A percentile compares a stretch with the other conserved stretches of the same genome.
Conservation (phyloP, 2,888 invertebrate species). For the Leptinotarsa haldemani region DNA sequence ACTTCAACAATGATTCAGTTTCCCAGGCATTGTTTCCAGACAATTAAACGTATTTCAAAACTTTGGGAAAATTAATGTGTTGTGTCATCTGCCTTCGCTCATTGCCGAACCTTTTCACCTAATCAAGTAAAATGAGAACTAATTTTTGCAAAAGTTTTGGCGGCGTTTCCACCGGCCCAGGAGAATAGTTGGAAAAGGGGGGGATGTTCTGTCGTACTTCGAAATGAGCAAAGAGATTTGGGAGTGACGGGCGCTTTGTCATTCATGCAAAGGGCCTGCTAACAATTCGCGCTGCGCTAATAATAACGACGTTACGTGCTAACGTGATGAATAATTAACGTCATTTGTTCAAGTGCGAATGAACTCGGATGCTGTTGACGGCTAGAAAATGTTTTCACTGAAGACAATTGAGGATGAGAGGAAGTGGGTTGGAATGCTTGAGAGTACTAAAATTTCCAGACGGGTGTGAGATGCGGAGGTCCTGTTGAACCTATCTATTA, state of each 20-base stretch:
- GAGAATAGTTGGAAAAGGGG: constrained; percentile 5
- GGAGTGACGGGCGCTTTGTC: constrained; percentile 50
- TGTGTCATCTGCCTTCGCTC: neutral
- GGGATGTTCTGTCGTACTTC: neutral
- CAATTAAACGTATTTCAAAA: neutral
- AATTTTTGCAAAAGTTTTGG: neutral
- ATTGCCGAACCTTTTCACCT: neutral
- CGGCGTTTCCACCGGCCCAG: neutral
- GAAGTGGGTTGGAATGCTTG: neutral
- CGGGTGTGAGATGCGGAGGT: too few relatives aligned
- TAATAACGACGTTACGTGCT: constrained; percentile 57
- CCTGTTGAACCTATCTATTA: too few relatives aligned
- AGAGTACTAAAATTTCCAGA: neutral
- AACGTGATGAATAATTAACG: constrained; percentile 61
- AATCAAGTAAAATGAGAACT: neutral
- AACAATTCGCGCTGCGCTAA: constrained; percentile 54
- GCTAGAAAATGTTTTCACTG: constrained; percentile 34
- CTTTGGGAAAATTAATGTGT: neutral
- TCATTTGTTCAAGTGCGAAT: constrained; percentile 58
- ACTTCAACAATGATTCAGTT: neutral
- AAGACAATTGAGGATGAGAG: neutral
- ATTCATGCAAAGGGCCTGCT: constrained; percentile 51
- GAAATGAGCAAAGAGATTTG: constrained; percentile 29
- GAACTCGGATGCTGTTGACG: constrained; percentile 46
- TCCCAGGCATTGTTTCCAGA: neutral